Conservation (phyloP, 2,888 invertebrate species). For the Gari tellinella region DNA sequence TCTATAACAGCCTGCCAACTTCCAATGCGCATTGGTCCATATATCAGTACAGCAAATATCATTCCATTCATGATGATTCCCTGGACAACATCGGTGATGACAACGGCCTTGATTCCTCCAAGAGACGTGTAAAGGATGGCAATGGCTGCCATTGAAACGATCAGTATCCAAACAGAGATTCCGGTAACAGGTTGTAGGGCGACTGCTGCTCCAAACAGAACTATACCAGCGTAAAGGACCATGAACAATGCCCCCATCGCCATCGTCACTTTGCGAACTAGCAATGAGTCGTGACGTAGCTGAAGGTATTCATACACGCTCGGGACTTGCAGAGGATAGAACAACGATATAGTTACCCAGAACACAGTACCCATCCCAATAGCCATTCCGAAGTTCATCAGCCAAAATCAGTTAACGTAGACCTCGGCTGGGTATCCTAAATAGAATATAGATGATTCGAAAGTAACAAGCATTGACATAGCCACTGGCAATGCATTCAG, state of each 20-base stretch:
- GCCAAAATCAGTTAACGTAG: constrained; percentile 22
- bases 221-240: constrained; percentile 11
- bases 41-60: constrained; percentile 7
- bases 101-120: constrained; percentile 25
- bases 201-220: constrained; percentile 11
- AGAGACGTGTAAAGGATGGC: constrained; percentile 22
- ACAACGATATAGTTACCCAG: constrained; percentile 19
- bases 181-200: constrained; percentile 14
- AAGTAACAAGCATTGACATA: constrained; percentile 23
- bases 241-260: constrained; percentile 1
- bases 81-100: constrained; percentile 17
- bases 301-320: constrained; percentile 27
- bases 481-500: constrained; percentile 23
- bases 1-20: constrained; percentile 5
- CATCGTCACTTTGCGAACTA: neutral
- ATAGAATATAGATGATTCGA: constrained; percentile 22
- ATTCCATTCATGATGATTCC: constrained; percentile 8
- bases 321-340: constrained; percentile 16
- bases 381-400: constrained; percentile 8
- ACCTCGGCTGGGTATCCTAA: constrained; percentile 29
- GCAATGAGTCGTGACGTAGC: constrained; percentile 7
- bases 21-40: constrained; percentile 15
- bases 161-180: constrained; percentile 1
- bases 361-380: constrained; percentile 12
- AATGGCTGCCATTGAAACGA: constrained; percentile 6